Evolutionary conservation across 2,797 vertebrate genomes (phyloP), one percentile per base, ranked within the genome.

Genomic region (Serranus cabrilla): DNA sequence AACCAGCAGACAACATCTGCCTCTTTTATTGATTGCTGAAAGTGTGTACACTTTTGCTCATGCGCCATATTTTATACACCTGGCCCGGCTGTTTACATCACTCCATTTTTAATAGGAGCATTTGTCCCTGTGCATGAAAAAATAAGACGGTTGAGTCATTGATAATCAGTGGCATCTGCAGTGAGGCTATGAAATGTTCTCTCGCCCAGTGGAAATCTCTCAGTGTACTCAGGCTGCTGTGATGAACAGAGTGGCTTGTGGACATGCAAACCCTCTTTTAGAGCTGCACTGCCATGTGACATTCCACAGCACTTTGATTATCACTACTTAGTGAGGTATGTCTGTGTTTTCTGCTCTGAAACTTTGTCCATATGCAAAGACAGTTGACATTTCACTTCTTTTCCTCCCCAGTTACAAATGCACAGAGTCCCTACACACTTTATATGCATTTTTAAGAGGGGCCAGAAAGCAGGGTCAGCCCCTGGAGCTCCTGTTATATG

Each of bases 251-350:
- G 65, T 39, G 49, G 4, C n/a, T 55, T 46, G 49, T 55, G 16
- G 42, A 37, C 17, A 4, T 23, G 64, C 54, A 23, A 27, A 60
- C 49, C n/a, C 20, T 63, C 34, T 11, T 20, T 7, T 52, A 46
- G n/a, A 74, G 54, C 71, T 50, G 55, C 51, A 50, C 54, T 2
- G 5, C 17, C 54, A 14, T 25, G 59, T 42, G 42, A 82, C 52
- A 84, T 82, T 89, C 68, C 31, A 49, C 79, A 74, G 76, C 58
- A 34, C 21, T 61, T 46, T 66, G 61, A 76, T 57, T 55, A 74
- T 69, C 18, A 64, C 10, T 56, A 69, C 50, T 42, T 27, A 23
- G 25, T 75, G 39, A 81, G 56, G 5, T 20, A 39, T 25, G 51
- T 21, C 37, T 23, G 2, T 50, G 47, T 59, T n/a, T 62, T 49